phyloP scores from a whole-genome alignment of 64 coral and sea anemone genomes.

The Montipora capricornis region DNA sequence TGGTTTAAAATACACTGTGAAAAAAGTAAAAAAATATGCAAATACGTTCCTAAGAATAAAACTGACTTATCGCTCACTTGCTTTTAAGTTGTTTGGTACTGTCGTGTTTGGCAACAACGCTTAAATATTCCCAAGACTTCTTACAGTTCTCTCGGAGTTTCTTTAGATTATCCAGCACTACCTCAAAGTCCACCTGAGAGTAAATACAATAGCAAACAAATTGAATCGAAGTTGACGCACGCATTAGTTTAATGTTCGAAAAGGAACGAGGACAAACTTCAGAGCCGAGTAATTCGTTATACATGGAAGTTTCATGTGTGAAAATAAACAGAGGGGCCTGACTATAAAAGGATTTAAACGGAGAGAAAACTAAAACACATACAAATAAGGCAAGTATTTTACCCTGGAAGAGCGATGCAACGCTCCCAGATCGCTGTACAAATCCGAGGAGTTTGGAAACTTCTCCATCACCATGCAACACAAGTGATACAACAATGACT shows the following conservation, averaged over 20 bases:
- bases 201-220: neutral
- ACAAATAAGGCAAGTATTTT: neutral
- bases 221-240: neutral
- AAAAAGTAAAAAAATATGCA: neutral
- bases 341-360: no score
- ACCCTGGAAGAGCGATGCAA: conserved; percentile 92
- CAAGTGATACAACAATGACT: conserved; percentile 96
- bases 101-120: conserved; percentile 97
- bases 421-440: conserved; percentile 93
- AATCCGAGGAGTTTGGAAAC: conserved; percentile 89
- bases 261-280: no score
- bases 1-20: no score
- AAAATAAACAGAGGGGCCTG: no score
- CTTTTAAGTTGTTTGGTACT: conserved; percentile 94
- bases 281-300: no score
- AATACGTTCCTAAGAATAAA: neutral
- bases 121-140: conserved; percentile 97
- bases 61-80: conserved; percentile 67
- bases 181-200: conserved; percentile 91
- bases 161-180: conserved; percentile 86
- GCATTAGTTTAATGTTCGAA: no score
- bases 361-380: neutral
- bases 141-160: conserved; percentile 98
- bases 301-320: no score
- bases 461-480: conserved; percentile 99